Evolutionary conservation across 2,888 invertebrate genomes (phyloP), one percentile per base, ranked within the genome.

Genomic region (Heliconius erato): DNA sequence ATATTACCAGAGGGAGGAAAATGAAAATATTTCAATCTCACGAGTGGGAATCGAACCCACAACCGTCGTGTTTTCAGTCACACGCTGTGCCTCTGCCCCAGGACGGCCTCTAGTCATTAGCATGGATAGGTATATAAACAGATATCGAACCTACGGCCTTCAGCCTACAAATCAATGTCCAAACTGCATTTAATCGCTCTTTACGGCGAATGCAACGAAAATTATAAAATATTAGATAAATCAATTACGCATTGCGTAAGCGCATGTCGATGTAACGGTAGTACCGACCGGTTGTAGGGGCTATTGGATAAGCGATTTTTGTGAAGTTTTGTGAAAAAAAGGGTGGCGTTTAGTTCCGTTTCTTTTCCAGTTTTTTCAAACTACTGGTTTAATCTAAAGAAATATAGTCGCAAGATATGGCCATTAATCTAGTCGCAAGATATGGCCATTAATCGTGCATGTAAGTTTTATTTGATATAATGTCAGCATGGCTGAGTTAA

Each of bases 201-300:
- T 74, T 59, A 32, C 16, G 3, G 5, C 19, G 74, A 76, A 16
- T 35, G 63, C 72, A 76, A 32, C 63, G 63, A 76, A 76, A 63
- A 63, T 76, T 35, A 35, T 63, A 40, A n/a, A 63, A 40, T 76
- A 40, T 76, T 76, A 63, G 76, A 76, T 76, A 76, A 59, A 35
- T 59, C 63, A 76, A 76, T 76, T 76, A 76, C 26, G n/a, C n/a
- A 14, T 76, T 76, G 76, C 76, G 76, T 63, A 76, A 76, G 76
- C 76, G 76, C 76, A 63, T 14, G 76, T 40, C 76, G 32, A 40
- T 63, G n/a, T 76, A 76, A 76, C 76, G 76, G 76, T 76, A 76
- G n/a, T 76, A 32, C 74, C 28, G 63, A 76, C 76, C 76, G 76
- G 76, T 63, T 76, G 59, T 59, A 14, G 35, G 35, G 16, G 76